These are phyloP conservation scores for Blennius ocellaris DNA, from an alignment of 2,113 vertebrate species.

Conservation along the genomic window DNA sequence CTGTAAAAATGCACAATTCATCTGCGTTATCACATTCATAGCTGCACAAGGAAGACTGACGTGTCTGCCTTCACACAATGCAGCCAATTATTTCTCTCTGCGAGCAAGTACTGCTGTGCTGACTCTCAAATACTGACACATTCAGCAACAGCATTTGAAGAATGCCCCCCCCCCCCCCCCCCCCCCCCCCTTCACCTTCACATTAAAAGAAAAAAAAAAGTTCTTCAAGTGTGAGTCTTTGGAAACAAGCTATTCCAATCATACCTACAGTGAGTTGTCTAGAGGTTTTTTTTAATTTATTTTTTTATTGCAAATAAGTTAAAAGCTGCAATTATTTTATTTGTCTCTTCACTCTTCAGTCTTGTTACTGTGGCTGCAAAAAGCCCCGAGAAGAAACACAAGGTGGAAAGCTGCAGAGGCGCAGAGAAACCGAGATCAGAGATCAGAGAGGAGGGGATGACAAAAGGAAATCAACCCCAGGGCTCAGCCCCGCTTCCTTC, in stretches of 20 bases:
- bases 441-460: conserved; percentile 36
- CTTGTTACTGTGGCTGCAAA: conserved; percentile 15
- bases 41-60: conserved; percentile 65
- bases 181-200: conserved; percentile 40
- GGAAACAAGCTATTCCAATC: conserved; percentile 45
- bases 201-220: conserved; percentile 8
- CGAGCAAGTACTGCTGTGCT: conserved; percentile 59
- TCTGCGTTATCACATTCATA: conserved; percentile 43
- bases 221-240: conserved; percentile 20
- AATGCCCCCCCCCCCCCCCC: conserved; percentile 6
- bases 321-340: conserved; percentile 45
- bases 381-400: conserved; percentile 11
- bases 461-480: conserved; percentile 29
- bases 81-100: conserved; percentile 79
- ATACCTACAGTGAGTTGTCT: conserved; percentile 13
- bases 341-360: conserved; percentile 2
- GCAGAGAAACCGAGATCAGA: conserved; percentile 36
- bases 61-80: conserved; percentile 58
- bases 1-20: conserved; percentile 43
- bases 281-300: neutral
- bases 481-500: conserved; percentile 19
- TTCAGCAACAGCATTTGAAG: conserved; percentile 66
- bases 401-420: conserved; percentile 2
- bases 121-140: conserved; percentile 70
- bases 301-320: conserved; percentile 33